phyloP scores from a whole-genome alignment of 2,797 vertebrate genomes.

The Eutrigla gurnardus region DNA sequence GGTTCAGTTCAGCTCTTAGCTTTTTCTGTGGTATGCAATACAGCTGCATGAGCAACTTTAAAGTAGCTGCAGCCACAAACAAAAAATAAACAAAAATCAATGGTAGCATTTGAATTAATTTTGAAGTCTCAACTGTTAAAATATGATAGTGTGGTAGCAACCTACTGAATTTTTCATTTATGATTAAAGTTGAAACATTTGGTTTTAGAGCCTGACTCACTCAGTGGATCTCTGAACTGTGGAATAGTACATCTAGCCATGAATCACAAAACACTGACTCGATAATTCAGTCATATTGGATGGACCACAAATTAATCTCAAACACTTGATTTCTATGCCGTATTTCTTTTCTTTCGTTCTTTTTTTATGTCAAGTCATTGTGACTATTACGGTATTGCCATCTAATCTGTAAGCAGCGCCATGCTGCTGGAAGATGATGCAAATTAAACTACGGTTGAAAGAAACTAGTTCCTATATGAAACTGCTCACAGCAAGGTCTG shows the following conservation, averaged over 20 bases:
- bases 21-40: not conserved
- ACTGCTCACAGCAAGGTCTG: too few species aligned
- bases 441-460: not conserved
- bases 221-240: not conserved
- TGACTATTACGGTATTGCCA: not conserved
- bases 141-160: not conserved
- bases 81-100: not conserved
- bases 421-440: not conserved
- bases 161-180: not conserved
- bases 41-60: not conserved
- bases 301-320: not conserved
- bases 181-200: conserved; percentile 5
- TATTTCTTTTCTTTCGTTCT: not conserved
- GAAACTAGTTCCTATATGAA: too few species aligned
- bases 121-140: not conserved
- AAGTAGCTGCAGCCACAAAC: not conserved
- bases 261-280: not conserved
- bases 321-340: not conserved
- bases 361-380: not conserved
- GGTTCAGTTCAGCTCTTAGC: not conserved
- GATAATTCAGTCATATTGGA: not conserved
- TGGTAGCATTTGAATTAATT: not conserved
- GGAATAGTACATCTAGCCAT: not conserved
- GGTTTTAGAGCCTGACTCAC: conserved; percentile 11
- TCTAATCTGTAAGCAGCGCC: not conserved